Evolutionary conservation across 2,797 vertebrate species (phyloP).

Genomic region (Scarus forsteni): DNA sequence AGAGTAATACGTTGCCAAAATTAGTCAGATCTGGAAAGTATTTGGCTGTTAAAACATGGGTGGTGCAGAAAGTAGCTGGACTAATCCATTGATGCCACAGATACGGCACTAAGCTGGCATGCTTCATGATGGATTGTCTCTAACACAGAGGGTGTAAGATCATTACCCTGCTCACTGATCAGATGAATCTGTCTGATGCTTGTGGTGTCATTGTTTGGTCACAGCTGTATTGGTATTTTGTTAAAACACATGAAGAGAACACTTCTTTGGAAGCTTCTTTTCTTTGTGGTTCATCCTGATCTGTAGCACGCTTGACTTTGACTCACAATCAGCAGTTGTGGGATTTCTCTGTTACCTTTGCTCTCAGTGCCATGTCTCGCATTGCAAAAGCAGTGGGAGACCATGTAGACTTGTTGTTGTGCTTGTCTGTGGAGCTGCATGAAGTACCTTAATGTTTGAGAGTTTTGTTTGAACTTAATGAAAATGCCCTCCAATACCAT

Average conservation of each 20-base stretch:
- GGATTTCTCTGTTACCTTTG: conserved; percentile 26
- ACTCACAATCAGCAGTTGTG: conserved; percentile 3
- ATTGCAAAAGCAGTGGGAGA: conserved; percentile 35
- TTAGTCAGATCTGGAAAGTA: background rate
- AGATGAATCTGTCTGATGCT: too few species aligned
- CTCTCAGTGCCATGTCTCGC: conserved; percentile 17
- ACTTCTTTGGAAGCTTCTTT: background rate
- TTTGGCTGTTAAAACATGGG: conserved; percentile 1
- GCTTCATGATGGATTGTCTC: too few species aligned
- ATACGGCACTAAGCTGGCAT: too few species aligned
- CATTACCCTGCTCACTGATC: background rate
- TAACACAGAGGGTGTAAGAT: background rate
- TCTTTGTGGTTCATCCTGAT: conserved; percentile 7
- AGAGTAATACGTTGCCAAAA: background rate
- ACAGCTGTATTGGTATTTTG: background rate
- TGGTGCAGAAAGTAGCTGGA: background rate
- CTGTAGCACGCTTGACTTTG: conserved; percentile 8
- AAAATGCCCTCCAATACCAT: background rate
- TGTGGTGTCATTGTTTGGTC: background rate
- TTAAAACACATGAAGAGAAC: background rate
- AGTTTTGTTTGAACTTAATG: conserved; percentile 14
- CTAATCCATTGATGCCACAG: background rate
- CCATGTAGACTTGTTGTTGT: conserved; percentile 6
- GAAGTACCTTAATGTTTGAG: background rate
- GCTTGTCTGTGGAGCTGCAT: background rate